Evolutionary conservation across 2,113 vertebrate genomes (phyloP).

Genomic region (Eretmochelys imbricata): DNA sequence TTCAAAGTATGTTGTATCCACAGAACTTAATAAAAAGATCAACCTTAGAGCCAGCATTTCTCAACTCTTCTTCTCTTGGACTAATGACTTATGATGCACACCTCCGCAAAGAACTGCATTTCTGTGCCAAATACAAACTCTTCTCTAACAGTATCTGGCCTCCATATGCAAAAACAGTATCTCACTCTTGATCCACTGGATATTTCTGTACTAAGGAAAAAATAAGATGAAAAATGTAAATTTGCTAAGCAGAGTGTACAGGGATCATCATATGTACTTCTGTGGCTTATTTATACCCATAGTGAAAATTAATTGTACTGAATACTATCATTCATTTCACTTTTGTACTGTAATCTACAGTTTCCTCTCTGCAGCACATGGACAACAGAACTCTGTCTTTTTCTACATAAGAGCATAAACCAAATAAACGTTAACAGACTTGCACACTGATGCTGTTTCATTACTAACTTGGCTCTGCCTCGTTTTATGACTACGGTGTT

Average conservation of each 20-base stretch:
- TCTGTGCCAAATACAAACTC: not conserved
- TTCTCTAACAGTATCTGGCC: constrained; percentile 10
- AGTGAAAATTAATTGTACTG: not conserved
- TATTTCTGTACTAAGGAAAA: not conserved
- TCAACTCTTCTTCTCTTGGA: not conserved
- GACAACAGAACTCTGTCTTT: not conserved
- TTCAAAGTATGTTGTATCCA: not conserved
- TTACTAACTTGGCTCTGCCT: constrained; percentile 43
- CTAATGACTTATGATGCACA: not conserved
- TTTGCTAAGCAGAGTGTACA: not conserved
- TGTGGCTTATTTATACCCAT: not conserved
- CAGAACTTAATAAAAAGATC: not conserved
- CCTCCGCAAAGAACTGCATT: not conserved
- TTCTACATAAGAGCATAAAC: constrained; percentile 5
- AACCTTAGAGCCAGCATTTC: not conserved
- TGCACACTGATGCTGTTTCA: not conserved
- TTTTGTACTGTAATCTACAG: not conserved
- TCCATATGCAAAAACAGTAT: not conserved
- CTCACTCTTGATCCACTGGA: not conserved
- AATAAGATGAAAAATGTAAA: not conserved
- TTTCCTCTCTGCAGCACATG: not conserved
- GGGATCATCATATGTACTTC: not conserved
- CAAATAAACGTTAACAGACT: constrained; percentile 1
- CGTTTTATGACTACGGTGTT: constrained; percentile 4
- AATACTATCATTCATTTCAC: not conserved